These are phyloP conservation scores for Chydorus sphaericus DNA, from an alignment of 2,888 invertebrate species.

Conservation along the genomic window DNA sequence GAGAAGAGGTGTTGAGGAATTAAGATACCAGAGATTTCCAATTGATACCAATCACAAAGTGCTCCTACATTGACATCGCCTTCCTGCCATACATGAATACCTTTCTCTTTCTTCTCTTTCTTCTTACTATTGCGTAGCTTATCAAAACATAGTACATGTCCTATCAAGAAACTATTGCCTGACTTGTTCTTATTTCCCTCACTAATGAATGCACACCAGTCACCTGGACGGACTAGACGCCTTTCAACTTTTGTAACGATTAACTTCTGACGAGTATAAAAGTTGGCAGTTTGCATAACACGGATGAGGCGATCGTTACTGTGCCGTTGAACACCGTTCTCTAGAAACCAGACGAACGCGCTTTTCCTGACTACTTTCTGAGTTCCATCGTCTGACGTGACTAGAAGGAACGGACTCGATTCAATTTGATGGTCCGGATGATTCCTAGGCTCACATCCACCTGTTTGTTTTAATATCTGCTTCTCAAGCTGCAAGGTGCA, in stretches of 20 bases:
- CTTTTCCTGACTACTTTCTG: slow-evolving; percentile 3
- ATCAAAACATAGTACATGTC: not conserved
- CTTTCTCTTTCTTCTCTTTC: not conserved
- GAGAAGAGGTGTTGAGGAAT: not conserved
- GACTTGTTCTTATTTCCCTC: too few relatives aligned
- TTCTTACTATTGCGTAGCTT: not conserved
- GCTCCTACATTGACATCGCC: not conserved
- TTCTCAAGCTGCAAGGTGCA: not conserved
- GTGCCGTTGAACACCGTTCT: not conserved
- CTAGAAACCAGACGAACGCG: not conserved
- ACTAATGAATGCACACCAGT: not conserved
- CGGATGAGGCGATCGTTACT: slow-evolving; percentile 6
- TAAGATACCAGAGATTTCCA: too few relatives aligned
- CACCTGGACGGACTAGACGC: not conserved
- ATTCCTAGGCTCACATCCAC: not conserved
- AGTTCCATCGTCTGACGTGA: not conserved
- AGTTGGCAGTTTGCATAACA: not conserved
- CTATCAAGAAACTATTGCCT: not conserved
- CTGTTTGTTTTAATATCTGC: too few relatives aligned
- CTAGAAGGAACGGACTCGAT: not conserved
- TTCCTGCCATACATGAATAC: not conserved
- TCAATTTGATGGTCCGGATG: not conserved
- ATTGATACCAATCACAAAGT: slow-evolving; percentile 1
- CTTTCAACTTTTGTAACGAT: not conserved
- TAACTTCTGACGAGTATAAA: not conserved